Percentiles rank a stretch among this genome's conserved stretches.
phyloP scores from a whole-genome alignment of 2,888 invertebrate species.

The Oasisia sp. region DNA sequence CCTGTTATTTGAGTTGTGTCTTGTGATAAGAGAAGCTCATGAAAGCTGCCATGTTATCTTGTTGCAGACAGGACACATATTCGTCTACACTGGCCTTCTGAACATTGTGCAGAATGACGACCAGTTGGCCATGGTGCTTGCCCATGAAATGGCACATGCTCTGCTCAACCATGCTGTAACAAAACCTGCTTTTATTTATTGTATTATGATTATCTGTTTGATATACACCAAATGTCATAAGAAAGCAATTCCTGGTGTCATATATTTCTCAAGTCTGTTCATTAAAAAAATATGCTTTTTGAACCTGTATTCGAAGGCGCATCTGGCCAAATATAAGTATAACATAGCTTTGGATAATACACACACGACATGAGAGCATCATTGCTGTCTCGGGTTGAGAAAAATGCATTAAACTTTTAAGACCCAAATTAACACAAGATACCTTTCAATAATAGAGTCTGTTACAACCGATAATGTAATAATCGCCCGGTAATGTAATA shows the following conservation, averaged over 20 bases:
- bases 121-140: constrained; percentile 71
- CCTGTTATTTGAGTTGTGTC: neutral
- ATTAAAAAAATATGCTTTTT: neutral
- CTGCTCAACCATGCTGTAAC: constrained; percentile 70
- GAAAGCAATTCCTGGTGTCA: neutral
- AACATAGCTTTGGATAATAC: neutral
- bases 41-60: neutral
- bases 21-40: neutral
- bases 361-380: neutral
- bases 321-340: neutral
- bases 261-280: neutral
- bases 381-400: neutral
- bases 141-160: constrained; percentile 74
- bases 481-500: too few relatives aligned
- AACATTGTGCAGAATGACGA: constrained; percentile 67
- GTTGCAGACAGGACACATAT: constrained; percentile 71
- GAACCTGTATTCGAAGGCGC: neutral
- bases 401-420: too few relatives aligned
- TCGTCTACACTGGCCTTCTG: constrained; percentile 71
- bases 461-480: neutral
- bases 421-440: too few relatives aligned
- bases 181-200: constrained; percentile 26
- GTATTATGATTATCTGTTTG: neutral
- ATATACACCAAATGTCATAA: neutral
- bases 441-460: too few relatives aligned